A percentile compares a stretch with the other conserved stretches of the same genome.
These are phyloP conservation scores for Cetoscarus ocellatus DNA, from an alignment of 2,797 vertebrate genomes.

Conservation along the genomic window DNA sequence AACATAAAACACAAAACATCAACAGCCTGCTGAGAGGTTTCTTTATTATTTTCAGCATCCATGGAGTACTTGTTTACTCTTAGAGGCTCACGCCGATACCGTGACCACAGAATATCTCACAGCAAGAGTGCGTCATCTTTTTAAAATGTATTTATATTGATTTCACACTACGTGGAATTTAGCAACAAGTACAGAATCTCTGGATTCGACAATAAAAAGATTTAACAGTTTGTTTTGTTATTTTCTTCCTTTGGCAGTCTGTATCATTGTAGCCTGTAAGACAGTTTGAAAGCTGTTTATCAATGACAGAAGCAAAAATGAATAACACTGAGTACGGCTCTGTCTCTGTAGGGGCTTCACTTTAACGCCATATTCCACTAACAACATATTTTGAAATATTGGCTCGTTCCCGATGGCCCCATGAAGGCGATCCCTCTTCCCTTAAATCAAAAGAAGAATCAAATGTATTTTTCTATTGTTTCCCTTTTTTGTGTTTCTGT, in stretches of 20 bases:
- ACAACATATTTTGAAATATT: slow-evolving; percentile 9
- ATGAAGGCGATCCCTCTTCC: slow-evolving; percentile 15
- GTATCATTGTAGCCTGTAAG: slow-evolving; percentile 45
- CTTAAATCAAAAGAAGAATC: slow-evolving; percentile 25
- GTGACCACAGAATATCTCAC: slow-evolving; percentile 52
- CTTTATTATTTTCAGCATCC: background rate
- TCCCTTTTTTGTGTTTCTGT: slow-evolving; percentile 49
- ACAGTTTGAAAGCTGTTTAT: slow-evolving; percentile 32
- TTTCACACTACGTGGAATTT: slow-evolving; percentile 85
- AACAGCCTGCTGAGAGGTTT: background rate
- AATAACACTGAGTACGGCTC: slow-evolving; percentile 16
- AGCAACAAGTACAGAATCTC: slow-evolving; percentile 78
- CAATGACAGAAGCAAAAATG: background rate
- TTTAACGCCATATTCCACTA: slow-evolving; percentile 29
- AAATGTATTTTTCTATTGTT: slow-evolving; percentile 54
- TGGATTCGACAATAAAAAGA: slow-evolving; percentile 84
- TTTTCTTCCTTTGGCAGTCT: slow-evolving; percentile 43
- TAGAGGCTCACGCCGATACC: slow-evolving; percentile 25
- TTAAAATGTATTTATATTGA: slow-evolving; percentile 85
- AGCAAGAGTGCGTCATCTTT: slow-evolving; percentile 69
- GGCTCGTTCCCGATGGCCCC: slow-evolving; percentile 18
- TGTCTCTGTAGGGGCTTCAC: slow-evolving; percentile 19
- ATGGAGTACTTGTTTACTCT: slow-evolving; percentile 35
- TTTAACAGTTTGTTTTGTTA: slow-evolving; percentile 60
- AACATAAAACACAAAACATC: slow-evolving; percentile 12